Evolutionary conservation across 2,113 vertebrate species (phyloP), one percentile per base, ranked within the genome.

Genomic region (Mohoua ochrocephala): DNA sequence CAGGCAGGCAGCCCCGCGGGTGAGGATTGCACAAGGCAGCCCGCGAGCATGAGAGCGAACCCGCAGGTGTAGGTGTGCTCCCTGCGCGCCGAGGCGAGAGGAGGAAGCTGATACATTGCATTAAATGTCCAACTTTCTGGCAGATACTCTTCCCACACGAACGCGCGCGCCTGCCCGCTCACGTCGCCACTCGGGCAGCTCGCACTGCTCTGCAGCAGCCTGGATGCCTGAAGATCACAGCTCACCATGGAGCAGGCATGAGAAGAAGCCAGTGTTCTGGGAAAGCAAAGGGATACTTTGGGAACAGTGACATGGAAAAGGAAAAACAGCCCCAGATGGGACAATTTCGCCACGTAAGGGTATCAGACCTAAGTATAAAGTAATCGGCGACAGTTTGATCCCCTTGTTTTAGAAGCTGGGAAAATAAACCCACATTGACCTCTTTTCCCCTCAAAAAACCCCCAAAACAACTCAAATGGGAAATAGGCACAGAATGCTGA

Each of bases 11-110:
- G 45, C 22, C 45, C 45, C 3, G 30, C 1, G 4, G 28, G 81
- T 7, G 42, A 90, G 2, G 1, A 70, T 0, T 60, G 87, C 74
- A 47, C 4, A 52, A 68, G 77, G 11, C 89, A 78, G 52, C 61
- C 47, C 1, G 0, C 0, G 6, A 15, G 78, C 71, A 7, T 3
- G 24, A 2, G 42, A 79, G 35, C 3, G 22, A 57, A 78, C 23
- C 70, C 30, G 59, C n/a, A 4, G n/a, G 2, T 1, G 14, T 20
- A 11, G 57, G 52, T 4, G 50, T 28, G 64, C 86, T 91, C 17
- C 81, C 60, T 28, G 70, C 6, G 41, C 70, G 41, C 1, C 0
- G 4, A 64, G 45, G 53, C 15, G 9, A 27, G 9, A 37, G 53
- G 42, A 30, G 17, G 33, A 42, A 41, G 19, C 2, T 0, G 3